A percentile compares a stretch with the other conserved stretches of the same genome.
Evolutionary conservation across 92 coral and sea anemone species (phyloP).

Genomic region (Epizoanthus stellaris): DNA sequence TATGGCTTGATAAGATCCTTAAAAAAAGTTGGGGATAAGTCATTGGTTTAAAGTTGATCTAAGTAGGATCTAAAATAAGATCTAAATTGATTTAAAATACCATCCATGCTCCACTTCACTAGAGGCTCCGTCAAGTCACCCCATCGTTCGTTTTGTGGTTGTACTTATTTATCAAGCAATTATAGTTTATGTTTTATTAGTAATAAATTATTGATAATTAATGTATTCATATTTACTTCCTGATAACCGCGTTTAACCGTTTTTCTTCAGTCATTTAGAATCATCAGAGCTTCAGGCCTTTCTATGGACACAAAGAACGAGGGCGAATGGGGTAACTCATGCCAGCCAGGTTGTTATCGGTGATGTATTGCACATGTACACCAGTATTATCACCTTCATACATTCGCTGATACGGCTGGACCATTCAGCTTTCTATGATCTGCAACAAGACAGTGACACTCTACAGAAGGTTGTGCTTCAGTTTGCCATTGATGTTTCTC

Average conservation of each 20-base stretch:
- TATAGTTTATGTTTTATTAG: too few species aligned
- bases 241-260: background rate
- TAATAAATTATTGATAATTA: background rate
- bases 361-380: slow-evolving; percentile 85
- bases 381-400: slow-evolving; percentile 50
- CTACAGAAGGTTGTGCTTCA: slow-evolving; percentile 70
- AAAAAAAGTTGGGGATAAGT: too few species aligned
- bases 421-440: slow-evolving; percentile 69
- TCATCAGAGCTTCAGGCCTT: slow-evolving; percentile 66
- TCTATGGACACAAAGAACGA: slow-evolving; percentile 44
- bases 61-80: too few species aligned
- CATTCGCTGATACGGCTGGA: slow-evolving; percentile 63
- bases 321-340: slow-evolving; percentile 31
- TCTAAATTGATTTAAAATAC: too few species aligned
- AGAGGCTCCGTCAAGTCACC: too few species aligned
- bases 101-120: too few species aligned
- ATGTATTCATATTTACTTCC: background rate
- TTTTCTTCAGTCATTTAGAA: slow-evolving; percentile 73
- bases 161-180: too few species aligned
- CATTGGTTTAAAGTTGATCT: too few species aligned
- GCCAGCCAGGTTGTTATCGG: slow-evolving; percentile 69
- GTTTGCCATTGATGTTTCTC: slow-evolving; percentile 50
- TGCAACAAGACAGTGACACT: slow-evolving; percentile 71
- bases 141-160: too few species aligned
- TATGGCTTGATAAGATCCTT: too few species aligned